These are phyloP conservation scores for Papio anubis DNA, from an alignment of 2,113 vertebrate genomes.

Conservation along the genomic window DNA sequence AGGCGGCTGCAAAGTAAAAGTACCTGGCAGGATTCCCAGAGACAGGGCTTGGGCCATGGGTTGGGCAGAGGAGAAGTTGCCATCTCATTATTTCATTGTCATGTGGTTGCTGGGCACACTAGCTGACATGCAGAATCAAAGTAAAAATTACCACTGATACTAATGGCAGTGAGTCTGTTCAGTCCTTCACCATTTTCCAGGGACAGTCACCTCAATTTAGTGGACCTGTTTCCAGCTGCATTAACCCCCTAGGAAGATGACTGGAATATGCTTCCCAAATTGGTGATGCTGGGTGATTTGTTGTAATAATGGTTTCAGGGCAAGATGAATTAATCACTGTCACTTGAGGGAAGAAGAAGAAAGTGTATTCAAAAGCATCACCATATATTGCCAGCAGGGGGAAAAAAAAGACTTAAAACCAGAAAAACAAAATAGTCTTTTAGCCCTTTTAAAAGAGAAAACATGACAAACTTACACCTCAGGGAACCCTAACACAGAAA, in stretches of 20 bases:
- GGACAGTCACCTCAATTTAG: slow-evolving; percentile 26
- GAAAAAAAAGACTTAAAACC: neutral
- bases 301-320: slow-evolving; percentile 56
- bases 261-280: neutral
- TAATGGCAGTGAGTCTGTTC: neutral
- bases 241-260: slow-evolving; percentile 24
- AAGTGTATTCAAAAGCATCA: slow-evolving; percentile 12
- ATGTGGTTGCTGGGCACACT: neutral
- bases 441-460: slow-evolving; percentile 1
- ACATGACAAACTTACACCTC: neutral
- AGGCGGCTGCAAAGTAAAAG: neutral
- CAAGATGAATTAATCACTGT: slow-evolving; percentile 63
- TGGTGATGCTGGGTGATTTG: neutral
- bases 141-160: slow-evolving; percentile 53
- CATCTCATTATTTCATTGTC: slow-evolving; percentile 56
- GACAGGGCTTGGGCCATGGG: neutral
- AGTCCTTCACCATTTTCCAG: slow-evolving; percentile 3
- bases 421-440: neutral
- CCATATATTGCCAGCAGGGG: neutral
- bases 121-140: slow-evolving; percentile 47
- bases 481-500: neutral
- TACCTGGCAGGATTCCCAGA: slow-evolving; percentile 60
- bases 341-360: neutral
- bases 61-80: slow-evolving; percentile 2
- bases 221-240: neutral